phyloP scores from a whole-genome alignment of 2,888 invertebrate species.

The Coelopa pilipes region DNA sequence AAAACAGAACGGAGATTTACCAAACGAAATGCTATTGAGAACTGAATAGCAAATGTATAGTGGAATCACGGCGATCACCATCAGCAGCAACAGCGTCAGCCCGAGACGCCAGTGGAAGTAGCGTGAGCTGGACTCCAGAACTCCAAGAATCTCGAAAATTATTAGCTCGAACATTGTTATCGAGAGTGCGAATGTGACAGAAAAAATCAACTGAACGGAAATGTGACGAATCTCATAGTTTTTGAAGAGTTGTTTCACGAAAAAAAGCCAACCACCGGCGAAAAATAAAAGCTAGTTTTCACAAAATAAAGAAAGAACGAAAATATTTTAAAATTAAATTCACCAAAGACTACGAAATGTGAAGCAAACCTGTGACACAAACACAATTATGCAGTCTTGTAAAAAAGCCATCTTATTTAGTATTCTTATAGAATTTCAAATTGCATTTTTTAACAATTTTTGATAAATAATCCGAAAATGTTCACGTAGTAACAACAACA shows the following conservation, averaged over 20 bases:
- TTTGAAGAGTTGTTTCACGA: constrained; percentile 94
- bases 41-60: constrained; percentile 96
- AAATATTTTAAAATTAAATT: background rate
- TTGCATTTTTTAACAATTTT: constrained; percentile 17
- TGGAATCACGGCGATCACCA: constrained; percentile 95
- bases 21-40: constrained; percentile 87
- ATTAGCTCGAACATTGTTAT: constrained; percentile 99
- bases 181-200: constrained; percentile 93
- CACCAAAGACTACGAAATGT: background rate
- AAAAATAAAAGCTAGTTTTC: constrained; percentile 86
- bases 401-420: constrained; percentile 77
- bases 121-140: constrained; percentile 87
- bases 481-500: background rate
- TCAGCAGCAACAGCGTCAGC: constrained; percentile 88
- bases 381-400: constrained; percentile 84
- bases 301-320: constrained; percentile 58
- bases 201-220: constrained; percentile 94
- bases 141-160: constrained; percentile 97
- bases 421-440: background rate
- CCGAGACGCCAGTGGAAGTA: constrained; percentile 89
- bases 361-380: constrained; percentile 78
- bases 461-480: background rate
- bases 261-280: constrained; percentile 97
- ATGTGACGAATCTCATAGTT: constrained; percentile 98
- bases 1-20: constrained; percentile 64